A percentile compares a stretch with the other conserved stretches of the same genome.
These are phyloP conservation scores for Diarsia rubi DNA, from an alignment of 2,888 invertebrate genomes.

Conservation along the genomic window DNA sequence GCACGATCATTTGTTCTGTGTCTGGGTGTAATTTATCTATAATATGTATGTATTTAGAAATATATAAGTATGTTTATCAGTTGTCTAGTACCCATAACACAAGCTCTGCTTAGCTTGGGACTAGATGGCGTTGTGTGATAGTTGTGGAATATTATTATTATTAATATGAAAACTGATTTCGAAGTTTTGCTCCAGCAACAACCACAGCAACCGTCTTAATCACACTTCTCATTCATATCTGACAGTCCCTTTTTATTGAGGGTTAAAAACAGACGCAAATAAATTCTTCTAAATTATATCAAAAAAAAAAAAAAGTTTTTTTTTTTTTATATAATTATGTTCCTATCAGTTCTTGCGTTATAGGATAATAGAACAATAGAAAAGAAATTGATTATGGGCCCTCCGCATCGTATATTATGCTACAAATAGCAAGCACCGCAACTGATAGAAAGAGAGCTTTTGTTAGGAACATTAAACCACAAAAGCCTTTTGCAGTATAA, in stretches of 20 bases:
- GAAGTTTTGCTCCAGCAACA: not conserved
- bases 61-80: no score
- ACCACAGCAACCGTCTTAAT: not conserved
- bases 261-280: not conserved
- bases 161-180: not conserved
- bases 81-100: no score
- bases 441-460: constrained; percentile 17
- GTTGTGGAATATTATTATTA: no score
- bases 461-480: constrained; percentile 20
- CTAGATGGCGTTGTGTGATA: no score
- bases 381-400: constrained; percentile 40
- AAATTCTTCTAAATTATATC: not conserved
- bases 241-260: not conserved
- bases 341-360: not conserved
- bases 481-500: constrained; percentile 1
- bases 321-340: not conserved
- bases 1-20: no score
- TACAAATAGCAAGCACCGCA: not conserved
- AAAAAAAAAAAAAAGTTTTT: constrained; percentile 15
- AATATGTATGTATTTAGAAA: no score
- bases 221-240: not conserved
- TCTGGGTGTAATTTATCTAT: no score
- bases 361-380: not conserved
- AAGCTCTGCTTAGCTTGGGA: no score
- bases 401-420: constrained; percentile 27